phyloP scores from a whole-genome alignment of 2,888 invertebrate species.

The Agriopis leucophaearia region DNA sequence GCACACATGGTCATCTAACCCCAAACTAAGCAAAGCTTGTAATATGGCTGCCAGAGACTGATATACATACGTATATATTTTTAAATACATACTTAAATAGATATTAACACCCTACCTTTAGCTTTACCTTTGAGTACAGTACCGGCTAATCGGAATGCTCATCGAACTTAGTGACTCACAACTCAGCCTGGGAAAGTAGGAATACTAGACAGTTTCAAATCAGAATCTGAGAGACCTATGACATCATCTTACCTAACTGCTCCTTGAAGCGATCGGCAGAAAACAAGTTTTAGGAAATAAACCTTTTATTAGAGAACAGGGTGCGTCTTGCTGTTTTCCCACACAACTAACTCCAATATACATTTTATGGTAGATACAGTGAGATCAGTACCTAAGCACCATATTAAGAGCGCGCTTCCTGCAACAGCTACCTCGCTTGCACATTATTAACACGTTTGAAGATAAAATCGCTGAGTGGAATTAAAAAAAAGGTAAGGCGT shows the following conservation, averaged over 20 bases:
- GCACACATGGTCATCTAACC: too few species aligned
- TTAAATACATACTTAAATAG: too few species aligned
- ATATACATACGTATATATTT: too few species aligned
- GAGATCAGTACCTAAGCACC: neutral
- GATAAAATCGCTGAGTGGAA: too few species aligned
- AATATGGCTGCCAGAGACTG: too few species aligned
- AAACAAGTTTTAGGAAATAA: slow-evolving; percentile 15
- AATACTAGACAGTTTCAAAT: slow-evolving; percentile 1
- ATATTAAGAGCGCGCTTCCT: too few species aligned
- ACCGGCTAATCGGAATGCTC: slow-evolving; percentile 6
- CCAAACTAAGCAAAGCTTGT: too few species aligned
- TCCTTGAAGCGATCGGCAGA: neutral
- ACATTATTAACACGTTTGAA: too few species aligned
- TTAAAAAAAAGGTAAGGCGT: too few species aligned
- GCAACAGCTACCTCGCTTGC: too few species aligned
- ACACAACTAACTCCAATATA: neutral
- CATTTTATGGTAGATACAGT: neutral
- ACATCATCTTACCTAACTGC: slow-evolving; percentile 13
- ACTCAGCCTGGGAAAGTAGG: slow-evolving; percentile 23
- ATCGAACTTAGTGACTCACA: slow-evolving; percentile 9
- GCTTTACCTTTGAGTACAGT: too few species aligned
- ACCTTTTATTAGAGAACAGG: neutral
- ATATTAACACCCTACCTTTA: too few species aligned
- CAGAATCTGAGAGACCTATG: slow-evolving; percentile 7
- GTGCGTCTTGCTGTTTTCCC: slow-evolving; percentile 2